Conservation (phyloP, 2,888 invertebrate species). For the Catocala fraxini region DNA sequence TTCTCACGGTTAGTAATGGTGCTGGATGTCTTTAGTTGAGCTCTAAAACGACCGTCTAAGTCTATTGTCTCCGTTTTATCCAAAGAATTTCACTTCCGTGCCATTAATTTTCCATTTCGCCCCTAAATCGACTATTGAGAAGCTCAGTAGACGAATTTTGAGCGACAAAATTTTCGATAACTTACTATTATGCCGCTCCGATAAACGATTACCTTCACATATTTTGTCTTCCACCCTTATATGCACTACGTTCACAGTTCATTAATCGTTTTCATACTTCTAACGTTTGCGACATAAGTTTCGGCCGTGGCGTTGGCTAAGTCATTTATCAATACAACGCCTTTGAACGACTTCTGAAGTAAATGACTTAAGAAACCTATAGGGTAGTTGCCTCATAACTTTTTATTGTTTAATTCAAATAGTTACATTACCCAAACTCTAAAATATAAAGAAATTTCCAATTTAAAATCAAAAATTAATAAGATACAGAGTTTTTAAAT, state of each 20-base stretch:
- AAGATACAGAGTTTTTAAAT: no score
- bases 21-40: conserved; percentile 58
- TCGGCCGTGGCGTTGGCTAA: background rate
- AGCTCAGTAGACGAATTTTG: conserved; percentile 68
- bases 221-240: conserved; percentile 47
- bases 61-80: conserved; percentile 73
- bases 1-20: conserved; percentile 53
- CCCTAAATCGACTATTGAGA: conserved; percentile 75
- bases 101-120: conserved; percentile 82
- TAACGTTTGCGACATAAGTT: conserved; percentile 14
- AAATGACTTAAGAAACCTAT: no score
- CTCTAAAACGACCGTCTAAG: conserved; percentile 61
- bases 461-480: no score
- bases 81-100: conserved; percentile 77
- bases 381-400: no score
- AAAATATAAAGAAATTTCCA: no score
- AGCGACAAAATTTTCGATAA: conserved; percentile 69
- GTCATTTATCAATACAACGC: background rate
- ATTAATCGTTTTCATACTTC: conserved; percentile 28
- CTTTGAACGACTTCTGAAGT: background rate
- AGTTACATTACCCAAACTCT: no score
- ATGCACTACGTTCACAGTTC: conserved; percentile 28
- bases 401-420: no score
- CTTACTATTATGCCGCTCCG: conserved; percentile 64
- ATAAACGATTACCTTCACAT: conserved; percentile 58